A percentile compares a stretch with the other conserved stretches of the same genome.
These are phyloP conservation scores for Aphis gossypii DNA, from an alignment of 1,140 invertebrate species.

Conservation along the genomic window DNA sequence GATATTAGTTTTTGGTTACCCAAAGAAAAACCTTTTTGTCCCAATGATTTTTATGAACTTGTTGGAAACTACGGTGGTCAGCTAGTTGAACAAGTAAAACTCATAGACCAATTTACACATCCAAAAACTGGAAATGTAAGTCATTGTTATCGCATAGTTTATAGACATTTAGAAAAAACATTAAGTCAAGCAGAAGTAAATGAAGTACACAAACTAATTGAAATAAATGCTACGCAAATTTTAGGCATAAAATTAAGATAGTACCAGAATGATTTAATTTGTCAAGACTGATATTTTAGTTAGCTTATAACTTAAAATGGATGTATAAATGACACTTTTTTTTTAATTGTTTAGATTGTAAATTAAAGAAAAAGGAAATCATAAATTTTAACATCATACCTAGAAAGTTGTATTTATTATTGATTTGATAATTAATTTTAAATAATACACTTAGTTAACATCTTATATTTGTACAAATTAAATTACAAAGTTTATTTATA, in stretches of 20 bases:
- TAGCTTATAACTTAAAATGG: neutral
- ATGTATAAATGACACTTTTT: neutral
- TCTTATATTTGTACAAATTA: neutral
- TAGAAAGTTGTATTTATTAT: neutral
- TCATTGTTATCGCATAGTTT: conserved; percentile 92
- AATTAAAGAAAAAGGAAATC: neutral
- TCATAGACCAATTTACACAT: conserved; percentile 89
- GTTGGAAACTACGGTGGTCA: conserved; percentile 88
- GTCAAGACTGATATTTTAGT: neutral
- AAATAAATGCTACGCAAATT: conserved; percentile 67
- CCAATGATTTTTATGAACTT: conserved; percentile 95
- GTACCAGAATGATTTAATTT: neutral
- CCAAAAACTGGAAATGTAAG: conserved; percentile 84
- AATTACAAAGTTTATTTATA: neutral
- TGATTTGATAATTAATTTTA: neutral
- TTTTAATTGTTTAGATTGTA: neutral
- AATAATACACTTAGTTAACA: neutral
- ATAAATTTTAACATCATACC: neutral
- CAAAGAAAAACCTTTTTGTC: conserved; percentile 70
- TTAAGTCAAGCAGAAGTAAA: conserved; percentile 90
- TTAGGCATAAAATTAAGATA: conserved; percentile 70
- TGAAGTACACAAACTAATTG: conserved; percentile 82
- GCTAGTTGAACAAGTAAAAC: conserved; percentile 87
- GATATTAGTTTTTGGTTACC: conserved; percentile 98
- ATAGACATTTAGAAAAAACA: conserved; percentile 91